These are phyloP conservation scores for Acleris sparsana DNA, from an alignment of 2,888 invertebrate species.

Conservation along the genomic window DNA sequence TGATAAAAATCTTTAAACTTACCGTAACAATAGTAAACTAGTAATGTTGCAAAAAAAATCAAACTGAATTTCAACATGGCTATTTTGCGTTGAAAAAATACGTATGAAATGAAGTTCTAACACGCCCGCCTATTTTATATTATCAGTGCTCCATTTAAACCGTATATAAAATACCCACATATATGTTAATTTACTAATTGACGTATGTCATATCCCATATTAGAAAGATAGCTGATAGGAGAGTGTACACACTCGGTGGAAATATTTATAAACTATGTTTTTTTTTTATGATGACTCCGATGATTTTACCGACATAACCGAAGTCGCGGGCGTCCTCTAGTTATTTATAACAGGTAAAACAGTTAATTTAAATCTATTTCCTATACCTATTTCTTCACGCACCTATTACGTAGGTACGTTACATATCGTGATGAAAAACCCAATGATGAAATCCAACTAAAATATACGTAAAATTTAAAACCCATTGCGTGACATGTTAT, in stretches of 20 bases:
- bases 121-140: slow-evolving; percentile 21
- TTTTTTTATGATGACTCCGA: no score
- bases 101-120: slow-evolving; percentile 6
- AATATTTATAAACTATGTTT: no score
- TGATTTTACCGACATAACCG: no score
- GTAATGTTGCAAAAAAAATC: slow-evolving; percentile 10
- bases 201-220: slow-evolving; percentile 30
- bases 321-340: no score
- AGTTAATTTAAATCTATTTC: no score
- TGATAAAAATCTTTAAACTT: neutral
- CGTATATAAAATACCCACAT: slow-evolving; percentile 38
- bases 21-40: slow-evolving; percentile 4
- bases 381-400: no score
- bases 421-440: no score
- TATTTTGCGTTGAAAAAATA: slow-evolving; percentile 4
- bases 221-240: neutral
- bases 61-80: slow-evolving; percentile 13
- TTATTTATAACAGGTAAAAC: no score
- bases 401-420: no score
- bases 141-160: slow-evolving; percentile 26
- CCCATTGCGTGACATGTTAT: no score
- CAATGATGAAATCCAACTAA: no score
- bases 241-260: neutral
- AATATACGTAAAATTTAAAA: no score
- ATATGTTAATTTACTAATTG: slow-evolving; percentile 33